These are phyloP conservation scores for Perithous albicinctus DNA, from an alignment of 2,888 invertebrate genomes.

Conservation along the genomic window DNA sequence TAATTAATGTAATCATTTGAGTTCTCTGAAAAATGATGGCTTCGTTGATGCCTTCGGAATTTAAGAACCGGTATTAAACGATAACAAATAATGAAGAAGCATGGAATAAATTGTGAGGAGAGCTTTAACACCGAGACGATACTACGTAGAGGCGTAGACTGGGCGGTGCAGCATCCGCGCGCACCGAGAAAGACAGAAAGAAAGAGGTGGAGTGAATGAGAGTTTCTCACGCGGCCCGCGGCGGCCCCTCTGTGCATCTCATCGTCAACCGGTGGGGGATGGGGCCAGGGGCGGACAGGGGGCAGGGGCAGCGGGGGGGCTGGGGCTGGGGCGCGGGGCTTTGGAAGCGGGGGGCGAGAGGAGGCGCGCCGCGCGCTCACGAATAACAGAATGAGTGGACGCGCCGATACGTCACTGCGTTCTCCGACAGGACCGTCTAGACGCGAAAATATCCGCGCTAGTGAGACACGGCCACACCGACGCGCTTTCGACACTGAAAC, in stretches of 20 bases:
- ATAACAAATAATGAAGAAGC: not conserved
- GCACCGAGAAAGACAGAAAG: slow-evolving; percentile 52
- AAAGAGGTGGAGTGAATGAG: slow-evolving; percentile 62
- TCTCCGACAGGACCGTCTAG: slow-evolving; percentile 66
- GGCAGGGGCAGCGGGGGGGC: no score
- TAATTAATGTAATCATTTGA: no score
- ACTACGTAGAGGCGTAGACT: slow-evolving; percentile 46
- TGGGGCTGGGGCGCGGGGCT: no score
- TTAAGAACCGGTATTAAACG: no score
- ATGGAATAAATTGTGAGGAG: slow-evolving; percentile 18
- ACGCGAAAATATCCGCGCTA: slow-evolving; percentile 67
- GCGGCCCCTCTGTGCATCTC: slow-evolving; percentile 21
- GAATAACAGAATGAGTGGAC: slow-evolving; percentile 67
- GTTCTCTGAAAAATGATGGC: no score
- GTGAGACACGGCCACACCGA: slow-evolving; percentile 38
- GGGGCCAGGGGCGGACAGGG: no score
- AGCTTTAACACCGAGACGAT: slow-evolving; percentile 39
- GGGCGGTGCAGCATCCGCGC: slow-evolving; percentile 55
- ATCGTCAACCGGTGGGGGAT: not conserved
- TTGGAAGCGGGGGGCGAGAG: not conserved
- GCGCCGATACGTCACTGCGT: slow-evolving; percentile 67
- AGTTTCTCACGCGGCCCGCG: slow-evolving; percentile 58
- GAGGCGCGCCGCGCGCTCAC: slow-evolving; percentile 36
- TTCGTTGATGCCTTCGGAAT: no score
- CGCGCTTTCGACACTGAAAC: slow-evolving; percentile 13